phyloP scores from a whole-genome alignment of 2,888 invertebrate genomes.

The Bimastos eiseni region DNA sequence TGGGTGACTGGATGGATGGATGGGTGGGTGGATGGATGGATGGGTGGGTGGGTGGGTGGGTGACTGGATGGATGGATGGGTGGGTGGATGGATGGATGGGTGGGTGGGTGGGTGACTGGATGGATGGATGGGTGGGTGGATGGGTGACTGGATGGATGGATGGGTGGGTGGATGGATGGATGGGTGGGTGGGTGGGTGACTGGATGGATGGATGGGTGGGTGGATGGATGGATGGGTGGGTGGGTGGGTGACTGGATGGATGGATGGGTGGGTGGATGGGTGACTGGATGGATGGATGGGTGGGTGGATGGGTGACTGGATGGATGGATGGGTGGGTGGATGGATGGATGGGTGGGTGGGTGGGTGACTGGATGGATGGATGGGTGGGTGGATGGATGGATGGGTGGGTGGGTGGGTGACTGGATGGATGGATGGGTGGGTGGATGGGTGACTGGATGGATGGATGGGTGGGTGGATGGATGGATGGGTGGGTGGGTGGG shows the following conservation, averaged over 20 bases:
- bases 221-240: background rate
- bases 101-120: background rate
- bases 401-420: background rate
- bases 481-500: background rate
- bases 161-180: background rate
- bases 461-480: background rate
- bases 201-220: background rate
- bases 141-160: too few relatives aligned
- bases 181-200: too few relatives aligned
- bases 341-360: background rate
- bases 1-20: background rate
- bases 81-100: background rate
- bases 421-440: background rate
- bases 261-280: background rate
- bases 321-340: background rate
- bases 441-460: background rate
- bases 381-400: background rate
- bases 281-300: background rate
- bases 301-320: too few relatives aligned
- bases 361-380: background rate
- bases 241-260: background rate
- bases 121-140: background rate
- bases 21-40: conserved; percentile 2
- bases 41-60: background rate
- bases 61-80: conserved; percentile 4